A percentile compares a stretch with the other conserved stretches of the same genome.
These are phyloP conservation scores for Borostomias antarcticus DNA, from an alignment of 2,797 vertebrate genomes.

Conservation along the genomic window DNA sequence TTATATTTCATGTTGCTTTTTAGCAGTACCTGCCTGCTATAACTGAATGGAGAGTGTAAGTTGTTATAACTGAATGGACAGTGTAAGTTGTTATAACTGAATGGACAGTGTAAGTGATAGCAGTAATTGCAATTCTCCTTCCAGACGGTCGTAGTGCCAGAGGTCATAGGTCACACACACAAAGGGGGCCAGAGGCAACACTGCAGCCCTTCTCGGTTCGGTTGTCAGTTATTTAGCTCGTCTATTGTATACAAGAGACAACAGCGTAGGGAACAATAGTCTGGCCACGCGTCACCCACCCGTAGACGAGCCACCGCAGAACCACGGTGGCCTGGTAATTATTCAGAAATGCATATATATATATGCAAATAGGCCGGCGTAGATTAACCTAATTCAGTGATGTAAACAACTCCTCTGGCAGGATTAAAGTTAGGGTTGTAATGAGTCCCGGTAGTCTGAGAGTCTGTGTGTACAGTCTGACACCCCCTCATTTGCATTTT, in stretches of 20 bases:
- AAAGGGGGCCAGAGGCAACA: conserved; percentile 27
- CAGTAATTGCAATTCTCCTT: conserved; percentile 58
- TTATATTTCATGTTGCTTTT: too few species aligned
- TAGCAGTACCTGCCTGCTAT: too few species aligned
- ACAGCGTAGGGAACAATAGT: conserved; percentile 62
- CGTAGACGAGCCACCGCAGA: conserved; percentile 27
- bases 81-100: conserved; percentile 2
- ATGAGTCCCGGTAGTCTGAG: conserved; percentile 60
- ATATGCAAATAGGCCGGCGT: conserved; percentile 72
- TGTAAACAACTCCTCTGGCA: conserved; percentile 70
- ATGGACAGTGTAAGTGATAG: conserved; percentile 63
- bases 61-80: not conserved
- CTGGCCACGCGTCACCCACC: conserved; percentile 63
- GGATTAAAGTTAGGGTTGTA: conserved; percentile 71
- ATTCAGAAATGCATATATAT: conserved; percentile 82
- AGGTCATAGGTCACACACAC: conserved; percentile 35
- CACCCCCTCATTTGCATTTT: conserved; percentile 53
- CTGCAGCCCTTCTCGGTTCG: conserved; percentile 35
- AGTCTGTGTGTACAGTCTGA: conserved; percentile 56
- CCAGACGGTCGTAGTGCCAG: conserved; percentile 37
- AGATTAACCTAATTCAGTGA: conserved; percentile 82
- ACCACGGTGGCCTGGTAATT: conserved; percentile 72
- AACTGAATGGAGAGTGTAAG: too few species aligned
- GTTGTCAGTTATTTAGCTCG: conserved; percentile 67
- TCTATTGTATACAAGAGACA: conserved; percentile 67